Evolutionary conservation across 2,797 vertebrate species (phyloP).

Genomic region (Falco novaeseelandiae): DNA sequence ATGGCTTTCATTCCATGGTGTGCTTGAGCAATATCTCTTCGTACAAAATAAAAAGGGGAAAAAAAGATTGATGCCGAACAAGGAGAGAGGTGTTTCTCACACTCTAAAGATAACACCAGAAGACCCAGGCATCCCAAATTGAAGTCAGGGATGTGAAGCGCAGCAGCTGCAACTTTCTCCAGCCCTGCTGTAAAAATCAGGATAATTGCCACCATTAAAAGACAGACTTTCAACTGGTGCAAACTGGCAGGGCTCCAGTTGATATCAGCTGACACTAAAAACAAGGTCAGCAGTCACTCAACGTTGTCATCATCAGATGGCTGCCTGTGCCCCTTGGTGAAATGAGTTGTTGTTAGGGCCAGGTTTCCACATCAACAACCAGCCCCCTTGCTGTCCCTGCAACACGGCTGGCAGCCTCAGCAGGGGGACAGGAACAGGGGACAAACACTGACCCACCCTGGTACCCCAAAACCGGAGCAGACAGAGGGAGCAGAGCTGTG

Average conservation of each 20-base stretch:
- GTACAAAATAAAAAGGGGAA: neutral
- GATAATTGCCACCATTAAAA: conserved; percentile 16
- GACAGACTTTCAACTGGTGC: conserved; percentile 54
- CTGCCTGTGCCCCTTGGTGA: conserved; percentile 25
- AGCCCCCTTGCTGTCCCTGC: neutral
- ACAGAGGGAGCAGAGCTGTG: neutral
- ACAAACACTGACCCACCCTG: neutral
- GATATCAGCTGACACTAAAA: conserved; percentile 43
- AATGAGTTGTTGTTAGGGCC: conserved; percentile 22
- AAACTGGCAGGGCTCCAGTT: conserved; percentile 47
- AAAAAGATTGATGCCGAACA: neutral
- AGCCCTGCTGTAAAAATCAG: neutral
- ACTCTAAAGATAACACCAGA: neutral
- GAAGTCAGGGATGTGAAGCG: neutral
- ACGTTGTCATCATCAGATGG: conserved; percentile 20
- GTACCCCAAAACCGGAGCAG: neutral
- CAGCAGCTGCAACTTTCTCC: conserved; percentile 28
- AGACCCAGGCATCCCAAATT: neutral
- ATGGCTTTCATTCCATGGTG: conserved; percentile 14
- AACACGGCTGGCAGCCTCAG: neutral
- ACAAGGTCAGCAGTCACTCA: conserved; percentile 65
- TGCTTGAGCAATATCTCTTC: conserved; percentile 24
- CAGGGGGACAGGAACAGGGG: neutral
- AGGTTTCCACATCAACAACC: neutral
- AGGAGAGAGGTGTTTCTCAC: neutral